Conservation (phyloP, 2,888 invertebrate species). For the Epirrhoe alternata region DNA sequence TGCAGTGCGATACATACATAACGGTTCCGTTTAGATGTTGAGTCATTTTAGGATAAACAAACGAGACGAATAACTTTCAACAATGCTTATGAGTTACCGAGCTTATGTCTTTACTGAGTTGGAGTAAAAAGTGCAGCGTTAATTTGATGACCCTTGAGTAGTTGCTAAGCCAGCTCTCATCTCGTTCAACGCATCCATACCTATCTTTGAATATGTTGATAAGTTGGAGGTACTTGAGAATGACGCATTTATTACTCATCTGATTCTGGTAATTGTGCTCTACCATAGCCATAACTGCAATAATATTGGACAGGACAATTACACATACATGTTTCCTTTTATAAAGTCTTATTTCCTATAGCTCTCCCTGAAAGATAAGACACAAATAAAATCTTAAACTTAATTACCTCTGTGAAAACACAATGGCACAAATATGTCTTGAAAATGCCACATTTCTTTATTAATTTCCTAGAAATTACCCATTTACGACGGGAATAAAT, state of each 20-base stretch:
- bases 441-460: no score
- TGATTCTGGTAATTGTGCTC: slow-evolving; percentile 10
- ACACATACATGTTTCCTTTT: neutral
- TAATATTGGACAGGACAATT: no score
- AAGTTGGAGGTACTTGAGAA: slow-evolving; percentile 28
- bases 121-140: slow-evolving; percentile 28
- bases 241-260: slow-evolving; percentile 55
- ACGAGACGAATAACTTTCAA: no score
- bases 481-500: neutral
- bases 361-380: no score
- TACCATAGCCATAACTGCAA: neutral
- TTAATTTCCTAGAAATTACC: neutral
- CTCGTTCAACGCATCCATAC: slow-evolving; percentile 43
- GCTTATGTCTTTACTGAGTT: neutral
- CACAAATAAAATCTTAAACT: no score
- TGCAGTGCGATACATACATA: no score
- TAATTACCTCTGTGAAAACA: no score
- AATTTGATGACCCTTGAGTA: slow-evolving; percentile 20
- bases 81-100: no score
- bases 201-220: slow-evolving; percentile 41
- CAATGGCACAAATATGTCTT: no score
- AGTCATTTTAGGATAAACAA: no score
- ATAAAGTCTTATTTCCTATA: no score
- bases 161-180: slow-evolving; percentile 20
- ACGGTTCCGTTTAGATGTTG: no score